These are phyloP conservation scores for Hypselothyrea guttata DNA, from an alignment of 2,888 invertebrate species.

Conservation along the genomic window DNA sequence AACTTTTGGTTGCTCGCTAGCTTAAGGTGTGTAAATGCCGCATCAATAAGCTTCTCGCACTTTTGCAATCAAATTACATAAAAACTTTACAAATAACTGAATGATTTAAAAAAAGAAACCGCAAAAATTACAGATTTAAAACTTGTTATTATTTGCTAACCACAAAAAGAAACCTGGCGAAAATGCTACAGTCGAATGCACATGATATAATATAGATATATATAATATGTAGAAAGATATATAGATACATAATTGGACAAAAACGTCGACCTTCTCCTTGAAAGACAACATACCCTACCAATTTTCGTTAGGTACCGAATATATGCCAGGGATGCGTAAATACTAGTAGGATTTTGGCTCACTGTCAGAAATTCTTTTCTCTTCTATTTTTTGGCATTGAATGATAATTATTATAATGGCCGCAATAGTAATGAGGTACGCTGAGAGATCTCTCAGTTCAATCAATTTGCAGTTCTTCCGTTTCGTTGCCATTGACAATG, in stretches of 20 bases:
- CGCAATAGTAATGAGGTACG: neutral
- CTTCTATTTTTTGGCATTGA: neutral
- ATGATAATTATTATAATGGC: slow-evolving; percentile 15
- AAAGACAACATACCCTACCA: no score
- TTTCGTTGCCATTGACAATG: slow-evolving; percentile 67
- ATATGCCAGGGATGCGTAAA: no score
- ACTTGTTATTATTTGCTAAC: slow-evolving; percentile 57
- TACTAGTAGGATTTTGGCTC: slow-evolving; percentile 8
- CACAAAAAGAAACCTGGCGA: slow-evolving; percentile 27
- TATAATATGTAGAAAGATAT: no score
- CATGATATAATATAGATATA: no score
- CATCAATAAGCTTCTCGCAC: no score
- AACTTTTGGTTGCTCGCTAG: no score
- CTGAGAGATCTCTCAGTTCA: slow-evolving; percentile 5
- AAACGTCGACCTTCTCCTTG: no score
- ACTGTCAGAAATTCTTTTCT: slow-evolving; percentile 6
- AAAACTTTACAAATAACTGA: neutral
- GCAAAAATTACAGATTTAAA: slow-evolving; percentile 46
- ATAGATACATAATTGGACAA: no score
- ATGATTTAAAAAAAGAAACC: slow-evolving; percentile 4
- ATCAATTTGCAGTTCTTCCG: slow-evolving; percentile 29
- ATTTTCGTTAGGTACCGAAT: no score
- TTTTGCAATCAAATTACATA: slow-evolving; percentile 25
- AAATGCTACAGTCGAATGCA: no score
- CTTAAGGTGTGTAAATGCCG: no score